These are phyloP conservation scores for Aplodontia rufa DNA, from an alignment of 2,113 vertebrate species.

Conservation along the genomic window DNA sequence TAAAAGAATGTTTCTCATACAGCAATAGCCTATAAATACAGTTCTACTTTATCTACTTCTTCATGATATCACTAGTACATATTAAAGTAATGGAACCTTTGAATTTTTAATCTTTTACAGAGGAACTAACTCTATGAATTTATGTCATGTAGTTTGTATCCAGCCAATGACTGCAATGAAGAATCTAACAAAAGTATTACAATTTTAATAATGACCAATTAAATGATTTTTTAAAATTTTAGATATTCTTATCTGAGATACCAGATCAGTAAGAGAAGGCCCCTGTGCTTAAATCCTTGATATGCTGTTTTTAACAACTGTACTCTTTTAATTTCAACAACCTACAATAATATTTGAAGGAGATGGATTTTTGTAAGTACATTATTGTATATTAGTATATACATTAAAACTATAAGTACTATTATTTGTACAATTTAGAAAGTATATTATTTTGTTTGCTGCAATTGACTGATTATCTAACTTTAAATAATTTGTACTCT, in stretches of 20 bases:
- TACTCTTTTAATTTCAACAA: not conserved
- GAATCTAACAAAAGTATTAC: not conserved
- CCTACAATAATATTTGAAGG: not conserved
- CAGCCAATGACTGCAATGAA: not conserved
- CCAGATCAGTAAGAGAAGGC: not conserved
- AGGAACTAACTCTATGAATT: not conserved
- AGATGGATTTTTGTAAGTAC: not conserved
- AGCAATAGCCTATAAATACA: not conserved
- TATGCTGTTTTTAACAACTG: not conserved
- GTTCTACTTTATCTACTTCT: too few relatives aligned
- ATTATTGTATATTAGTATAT: not conserved
- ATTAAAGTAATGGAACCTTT: not conserved
- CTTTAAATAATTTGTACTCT: not conserved
- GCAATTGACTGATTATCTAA: not conserved
- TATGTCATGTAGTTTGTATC: not conserved
- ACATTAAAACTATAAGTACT: not conserved
- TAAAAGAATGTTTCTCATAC: not conserved
- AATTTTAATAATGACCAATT: not conserved
- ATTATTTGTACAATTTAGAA: not conserved
- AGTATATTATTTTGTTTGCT: not conserved
- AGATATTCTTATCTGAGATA: not conserved
- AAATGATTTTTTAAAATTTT: not conserved
- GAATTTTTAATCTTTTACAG: not conserved
- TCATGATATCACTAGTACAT: not conserved
- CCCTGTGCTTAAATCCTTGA: not conserved